Base-by-base conservation (phyloP, 2,797 vertebrate species). In the Champsocephalus gunnari region DNA sequence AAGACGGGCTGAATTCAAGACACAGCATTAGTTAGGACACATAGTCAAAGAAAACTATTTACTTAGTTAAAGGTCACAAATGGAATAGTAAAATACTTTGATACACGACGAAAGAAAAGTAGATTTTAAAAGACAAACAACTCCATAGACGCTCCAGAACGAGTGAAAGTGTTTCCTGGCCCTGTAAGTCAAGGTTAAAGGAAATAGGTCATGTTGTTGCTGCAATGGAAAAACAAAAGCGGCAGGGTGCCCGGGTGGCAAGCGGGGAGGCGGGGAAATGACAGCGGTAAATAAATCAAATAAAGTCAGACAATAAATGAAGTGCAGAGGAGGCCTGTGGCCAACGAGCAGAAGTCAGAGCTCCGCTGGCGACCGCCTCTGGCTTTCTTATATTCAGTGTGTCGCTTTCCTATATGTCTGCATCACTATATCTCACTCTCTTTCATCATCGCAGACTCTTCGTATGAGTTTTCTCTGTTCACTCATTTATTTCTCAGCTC, bases 241-340 rank as follows among this genome's bases (percentile, higher is more conserved):
- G 74, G 66, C 61, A 73, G 86, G 80, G 87, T 43, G 87, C 83
- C 85, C 80, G 80, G 69, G 86, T 84, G 85, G 81, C 56, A 76
- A 77, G 81, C 55, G 65, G 45, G 61, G 79, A 61, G 65, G 71
- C n/a, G 64, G 68, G 73, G 9, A 49, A 76, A 79, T 75, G 86
- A 91, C 81, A 83, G 90, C 57, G 24, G 71, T 55, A 67, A 79
- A 85, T 74, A 85, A 89, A 89, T 91, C 81, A 87, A 89, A 92
- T 88, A 88, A 89, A 89, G 63, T 76, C 70, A 64, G 83, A 83
- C 87, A 86, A 79, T 82, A 86, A 88, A 89, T 75, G 79, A 80
- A 82, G 82, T 84, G 80, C 77, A 79, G 82, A 75, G 81, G 71
- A 82, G 83, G 83, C 69, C 81, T 83, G 89, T 77, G 89, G 90